These are phyloP conservation scores for Anoncus sp. DNA, from an alignment of 2,888 invertebrate genomes.

Conservation along the genomic window DNA sequence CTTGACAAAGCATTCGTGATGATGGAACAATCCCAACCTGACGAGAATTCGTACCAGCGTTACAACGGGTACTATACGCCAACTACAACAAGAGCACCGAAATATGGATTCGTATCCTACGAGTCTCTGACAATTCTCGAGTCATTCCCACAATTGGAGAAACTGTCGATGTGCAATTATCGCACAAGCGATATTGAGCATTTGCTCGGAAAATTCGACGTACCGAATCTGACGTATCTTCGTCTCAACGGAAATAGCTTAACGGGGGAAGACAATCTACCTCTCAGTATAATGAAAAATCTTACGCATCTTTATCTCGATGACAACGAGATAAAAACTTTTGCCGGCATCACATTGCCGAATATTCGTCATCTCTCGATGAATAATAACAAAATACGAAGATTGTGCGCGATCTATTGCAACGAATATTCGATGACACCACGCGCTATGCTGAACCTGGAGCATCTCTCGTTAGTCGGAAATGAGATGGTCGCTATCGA, in stretches of 20 bases:
- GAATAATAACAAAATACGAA: slow-evolving; percentile 15
- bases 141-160: not conserved
- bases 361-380: slow-evolving; percentile 26
- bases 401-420: slow-evolving; percentile 20
- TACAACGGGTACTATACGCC: not conserved
- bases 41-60: not conserved
- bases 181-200: not conserved
- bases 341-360: not conserved
- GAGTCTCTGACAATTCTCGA: not conserved
- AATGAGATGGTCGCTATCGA: not conserved
- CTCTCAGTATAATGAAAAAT: not conserved
- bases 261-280: not conserved
- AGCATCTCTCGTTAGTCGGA: slow-evolving; percentile 12
- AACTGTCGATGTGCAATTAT: slow-evolving; percentile 22
- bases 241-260: not conserved
- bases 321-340: slow-evolving; percentile 2
- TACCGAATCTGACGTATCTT: slow-evolving; percentile 10
- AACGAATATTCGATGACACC: slow-evolving; percentile 7
- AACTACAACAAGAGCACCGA: not conserved
- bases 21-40: not conserved
- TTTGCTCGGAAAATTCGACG: not conserved
- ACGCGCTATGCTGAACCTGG: not conserved
- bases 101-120: not conserved
- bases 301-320: slow-evolving; percentile 24
- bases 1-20: not conserved